These are phyloP conservation scores for Conomelus anceps DNA, from an alignment of 2,888 invertebrate species.

Conservation along the genomic window DNA sequence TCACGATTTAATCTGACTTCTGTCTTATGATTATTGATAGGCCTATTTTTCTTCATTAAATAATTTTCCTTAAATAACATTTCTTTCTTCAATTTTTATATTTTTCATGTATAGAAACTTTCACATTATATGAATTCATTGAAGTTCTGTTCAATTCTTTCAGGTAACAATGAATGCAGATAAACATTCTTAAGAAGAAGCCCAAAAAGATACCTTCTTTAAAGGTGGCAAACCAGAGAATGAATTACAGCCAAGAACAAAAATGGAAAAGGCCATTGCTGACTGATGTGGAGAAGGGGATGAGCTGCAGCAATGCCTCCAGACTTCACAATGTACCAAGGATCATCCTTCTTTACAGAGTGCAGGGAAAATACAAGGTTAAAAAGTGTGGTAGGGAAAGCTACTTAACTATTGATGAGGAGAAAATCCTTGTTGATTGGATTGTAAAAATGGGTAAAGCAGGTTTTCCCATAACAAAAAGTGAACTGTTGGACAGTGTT, in stretches of 20 bases:
- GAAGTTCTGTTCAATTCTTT: no score
- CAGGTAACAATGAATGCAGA: no score
- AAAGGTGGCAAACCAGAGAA: not conserved
- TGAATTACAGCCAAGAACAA: not conserved
- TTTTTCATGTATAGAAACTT: no score
- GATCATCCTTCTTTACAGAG: slow-evolving; percentile 1
- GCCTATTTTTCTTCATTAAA: no score
- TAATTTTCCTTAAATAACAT: no score
- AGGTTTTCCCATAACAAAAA: slow-evolving; percentile 25
- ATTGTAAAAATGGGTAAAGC: slow-evolving; percentile 12
- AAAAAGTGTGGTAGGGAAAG: not conserved
- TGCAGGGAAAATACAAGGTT: slow-evolving; percentile 7
- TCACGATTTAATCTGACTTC: no score
- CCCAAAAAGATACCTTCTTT: no score
- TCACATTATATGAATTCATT: no score
- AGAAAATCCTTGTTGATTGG: slow-evolving; percentile 22
- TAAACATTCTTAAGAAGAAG: no score
- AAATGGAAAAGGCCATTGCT: not conserved
- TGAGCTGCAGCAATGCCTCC: not conserved
- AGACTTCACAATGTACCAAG: not conserved
- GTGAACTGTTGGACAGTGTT: slow-evolving; percentile 29
- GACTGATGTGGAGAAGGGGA: not conserved
- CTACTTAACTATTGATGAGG: slow-evolving; percentile 16
- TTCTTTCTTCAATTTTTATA: no score
- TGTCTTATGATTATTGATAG: no score